Conservation (phyloP, 2,113 vertebrate genomes). For the Callorhinus ursinus region DNA sequence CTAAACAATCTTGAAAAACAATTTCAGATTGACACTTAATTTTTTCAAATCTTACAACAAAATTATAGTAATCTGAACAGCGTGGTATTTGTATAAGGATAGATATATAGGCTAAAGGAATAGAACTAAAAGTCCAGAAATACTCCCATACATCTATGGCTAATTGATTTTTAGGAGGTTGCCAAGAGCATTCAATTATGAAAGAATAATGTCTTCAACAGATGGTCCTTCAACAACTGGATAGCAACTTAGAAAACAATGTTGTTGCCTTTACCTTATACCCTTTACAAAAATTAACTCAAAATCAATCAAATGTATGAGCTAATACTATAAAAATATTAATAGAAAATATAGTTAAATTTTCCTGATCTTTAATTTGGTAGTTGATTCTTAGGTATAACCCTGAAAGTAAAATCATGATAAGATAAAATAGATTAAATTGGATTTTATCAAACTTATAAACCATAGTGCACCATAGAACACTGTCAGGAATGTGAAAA, state of each 20-base stretch:
- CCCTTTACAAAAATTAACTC: background rate
- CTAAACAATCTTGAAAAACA: background rate
- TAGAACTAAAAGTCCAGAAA: background rate
- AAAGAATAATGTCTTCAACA: background rate
- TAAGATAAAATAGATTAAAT: background rate
- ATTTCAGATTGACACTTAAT: background rate
- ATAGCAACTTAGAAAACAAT: background rate
- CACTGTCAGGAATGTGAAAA: background rate
- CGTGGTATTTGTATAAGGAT: background rate
- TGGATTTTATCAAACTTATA: background rate
- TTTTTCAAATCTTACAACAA: background rate
- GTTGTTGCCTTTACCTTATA: background rate
- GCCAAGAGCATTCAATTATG: background rate
- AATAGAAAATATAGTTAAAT: background rate
- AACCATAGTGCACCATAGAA: background rate
- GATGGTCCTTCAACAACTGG: background rate
- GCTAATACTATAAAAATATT: background rate
- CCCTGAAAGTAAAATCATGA: background rate
- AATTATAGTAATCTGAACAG: background rate
- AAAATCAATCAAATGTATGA: background rate
- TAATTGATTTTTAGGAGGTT: background rate
- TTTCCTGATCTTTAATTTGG: background rate
- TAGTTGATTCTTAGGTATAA: background rate
- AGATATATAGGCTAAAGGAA: background rate
- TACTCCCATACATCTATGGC: background rate